These are phyloP conservation scores for Naja naja DNA, from an alignment of 2,113 vertebrate genomes.

Conservation along the genomic window DNA sequence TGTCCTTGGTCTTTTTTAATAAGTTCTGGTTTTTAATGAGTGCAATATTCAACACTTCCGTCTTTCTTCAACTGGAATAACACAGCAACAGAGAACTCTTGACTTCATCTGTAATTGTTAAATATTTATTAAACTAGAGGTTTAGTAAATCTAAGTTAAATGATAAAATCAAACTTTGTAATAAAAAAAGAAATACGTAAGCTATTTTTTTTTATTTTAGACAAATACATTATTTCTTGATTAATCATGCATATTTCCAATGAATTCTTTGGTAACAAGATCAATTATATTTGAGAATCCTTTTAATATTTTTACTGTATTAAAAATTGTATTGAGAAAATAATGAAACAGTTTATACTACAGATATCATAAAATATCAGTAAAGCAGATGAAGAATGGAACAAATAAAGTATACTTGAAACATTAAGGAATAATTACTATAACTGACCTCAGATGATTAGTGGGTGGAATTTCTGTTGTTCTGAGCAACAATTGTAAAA, in stretches of 20 bases:
- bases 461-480: neutral
- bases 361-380: neutral
- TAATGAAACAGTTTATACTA: neutral
- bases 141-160: too few relatives aligned
- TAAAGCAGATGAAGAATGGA: neutral
- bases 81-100: neutral
- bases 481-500: neutral
- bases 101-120: neutral
- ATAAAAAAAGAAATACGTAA: neutral
- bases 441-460: neutral
- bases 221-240: neutral
- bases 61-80: neutral
- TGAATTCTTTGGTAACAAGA: neutral
- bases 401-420: neutral
- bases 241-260: neutral
- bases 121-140: neutral
- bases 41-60: neutral
- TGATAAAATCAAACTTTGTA: too few relatives aligned
- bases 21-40: neutral
- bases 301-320: neutral
- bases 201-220: neutral
- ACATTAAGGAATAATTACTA: neutral
- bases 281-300: neutral
- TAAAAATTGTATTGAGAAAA: neutral
- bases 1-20: neutral